A percentile compares a stretch with the other conserved stretches of the same genome.
Conservation (phyloP, 2,113 vertebrate species). For the Mionectes macconnelli region DNA sequence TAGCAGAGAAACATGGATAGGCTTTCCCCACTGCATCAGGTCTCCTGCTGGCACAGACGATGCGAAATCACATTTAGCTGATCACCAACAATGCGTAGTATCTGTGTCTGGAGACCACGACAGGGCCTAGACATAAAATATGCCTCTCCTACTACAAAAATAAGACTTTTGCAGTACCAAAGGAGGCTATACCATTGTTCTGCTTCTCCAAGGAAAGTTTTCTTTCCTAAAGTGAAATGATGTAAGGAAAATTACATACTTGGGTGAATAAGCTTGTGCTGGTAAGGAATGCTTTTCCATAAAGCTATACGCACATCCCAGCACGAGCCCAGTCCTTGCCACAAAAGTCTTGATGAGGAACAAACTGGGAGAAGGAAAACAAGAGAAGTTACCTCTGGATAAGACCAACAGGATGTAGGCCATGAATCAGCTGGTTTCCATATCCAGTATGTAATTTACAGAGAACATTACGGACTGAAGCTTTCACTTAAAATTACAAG, state of each 20-base stretch:
- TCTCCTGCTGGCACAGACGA: fast-evolving
- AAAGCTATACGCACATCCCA: not conserved
- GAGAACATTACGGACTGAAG: not conserved
- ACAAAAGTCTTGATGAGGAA: not conserved
- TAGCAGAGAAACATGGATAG: fast-evolving
- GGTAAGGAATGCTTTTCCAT: not conserved
- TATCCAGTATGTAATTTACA: not conserved
- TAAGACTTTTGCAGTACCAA: not conserved
- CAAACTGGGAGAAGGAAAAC: not conserved
- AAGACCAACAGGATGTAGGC: not conserved
- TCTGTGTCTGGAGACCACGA: fast-evolving
- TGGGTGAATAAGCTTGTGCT: not conserved
- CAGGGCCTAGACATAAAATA: not conserved
- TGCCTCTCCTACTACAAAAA: not conserved
- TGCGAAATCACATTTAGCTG: not conserved
- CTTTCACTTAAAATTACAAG: not conserved
- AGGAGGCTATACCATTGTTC: not conserved
- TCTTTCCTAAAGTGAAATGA: not conserved
- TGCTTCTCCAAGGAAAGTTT: not conserved
- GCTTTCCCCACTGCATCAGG: fast-evolving
- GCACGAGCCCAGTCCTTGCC: not conserved
- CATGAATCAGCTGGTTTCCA: not conserved
- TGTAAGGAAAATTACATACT: not conserved
- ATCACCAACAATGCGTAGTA: not conserved
- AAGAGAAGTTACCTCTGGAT: not conserved